Percentiles rank a stretch among this genome's conserved stretches.
These are phyloP conservation scores for Onthophagus taurus DNA, from an alignment of 1,140 invertebrate genomes.

Conservation along the genomic window DNA sequence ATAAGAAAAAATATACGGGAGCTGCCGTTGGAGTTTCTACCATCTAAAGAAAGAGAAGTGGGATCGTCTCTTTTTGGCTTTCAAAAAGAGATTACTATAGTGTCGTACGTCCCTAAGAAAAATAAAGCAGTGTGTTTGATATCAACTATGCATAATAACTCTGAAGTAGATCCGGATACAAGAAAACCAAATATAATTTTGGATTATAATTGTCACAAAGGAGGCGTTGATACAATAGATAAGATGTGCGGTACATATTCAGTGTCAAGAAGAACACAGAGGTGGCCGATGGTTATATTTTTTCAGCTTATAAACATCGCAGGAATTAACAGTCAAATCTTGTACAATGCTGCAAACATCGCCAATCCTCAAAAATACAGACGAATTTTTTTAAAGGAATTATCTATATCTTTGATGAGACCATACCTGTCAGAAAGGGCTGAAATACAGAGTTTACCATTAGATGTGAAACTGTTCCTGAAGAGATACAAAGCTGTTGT, in stretches of 20 bases:
- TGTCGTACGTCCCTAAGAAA: conserved; percentile 28
- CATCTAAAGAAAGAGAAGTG: not conserved
- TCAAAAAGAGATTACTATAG: conserved; percentile 16
- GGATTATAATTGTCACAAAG: conserved; percentile 1
- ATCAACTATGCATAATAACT: conserved; percentile 25
- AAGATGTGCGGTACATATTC: not conserved
- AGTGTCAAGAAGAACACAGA: conserved; percentile 13
- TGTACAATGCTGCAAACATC: conserved; percentile 24
- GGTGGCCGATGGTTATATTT: conserved; percentile 31
- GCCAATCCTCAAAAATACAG: conserved; percentile 27
- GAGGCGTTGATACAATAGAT: not conserved
- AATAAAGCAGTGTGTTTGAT: conserved; percentile 25
- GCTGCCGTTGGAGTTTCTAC: conserved; percentile 16
- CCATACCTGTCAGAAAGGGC: conserved; percentile 18
- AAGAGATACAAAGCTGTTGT: conserved; percentile 1
- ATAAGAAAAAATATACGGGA: conserved; percentile 28
- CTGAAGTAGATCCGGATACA: conserved; percentile 20
- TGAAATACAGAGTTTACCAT: conserved; percentile 6
- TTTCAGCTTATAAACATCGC: conserved; percentile 38
- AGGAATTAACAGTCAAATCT: too few species aligned
- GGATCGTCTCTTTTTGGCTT: conserved; percentile 16
- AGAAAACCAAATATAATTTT: not conserved
- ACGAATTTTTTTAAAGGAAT: conserved; percentile 36
- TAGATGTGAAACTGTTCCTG: conserved; percentile 9
- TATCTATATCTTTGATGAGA: conserved; percentile 38